These are phyloP conservation scores for Pseudomugil gertrudae DNA, from an alignment of 2,797 vertebrate genomes.

Conservation along the genomic window DNA sequence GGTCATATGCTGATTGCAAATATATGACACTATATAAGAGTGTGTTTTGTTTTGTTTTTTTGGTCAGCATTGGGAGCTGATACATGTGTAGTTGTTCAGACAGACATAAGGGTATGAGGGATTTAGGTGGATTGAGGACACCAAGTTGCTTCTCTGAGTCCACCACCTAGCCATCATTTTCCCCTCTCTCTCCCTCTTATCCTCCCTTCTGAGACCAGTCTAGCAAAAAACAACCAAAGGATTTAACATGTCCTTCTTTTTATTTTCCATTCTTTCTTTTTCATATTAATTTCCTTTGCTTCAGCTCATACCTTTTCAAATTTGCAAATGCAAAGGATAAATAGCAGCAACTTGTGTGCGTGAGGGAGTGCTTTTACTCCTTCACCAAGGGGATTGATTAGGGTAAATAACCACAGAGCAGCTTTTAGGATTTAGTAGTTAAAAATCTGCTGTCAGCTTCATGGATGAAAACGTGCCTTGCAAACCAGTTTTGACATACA, in stretches of 20 bases:
- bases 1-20: not conserved
- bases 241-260: slow-evolving; percentile 50
- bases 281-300: not conserved
- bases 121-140: slow-evolving; percentile 76
- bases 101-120: slow-evolving; percentile 62
- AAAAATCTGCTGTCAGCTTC: slow-evolving; percentile 51
- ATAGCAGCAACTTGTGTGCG: slow-evolving; percentile 10
- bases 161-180: slow-evolving; percentile 48
- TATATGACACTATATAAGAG: not conserved
- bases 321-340: not conserved
- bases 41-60: not conserved
- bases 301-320: slow-evolving; percentile 9
- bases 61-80: slow-evolving; percentile 13
- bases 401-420: slow-evolving; percentile 68
- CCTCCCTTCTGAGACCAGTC: slow-evolving; percentile 35
- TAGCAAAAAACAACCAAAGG: slow-evolving; percentile 30
- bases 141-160: slow-evolving; percentile 65
- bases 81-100: slow-evolving; percentile 28
- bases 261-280: slow-evolving; percentile 10
- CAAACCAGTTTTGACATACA: slow-evolving; percentile 13
- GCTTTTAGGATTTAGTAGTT: slow-evolving; percentile 74
- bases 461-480: slow-evolving; percentile 18
- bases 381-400: slow-evolving; percentile 66
- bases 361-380: slow-evolving; percentile 55
- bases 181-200: slow-evolving; percentile 37